A percentile compares a stretch with the other conserved stretches of the same genome.
Evolutionary conservation across 2,797 vertebrate species (phyloP).

Genomic region (Semotilus atromaculatus): DNA sequence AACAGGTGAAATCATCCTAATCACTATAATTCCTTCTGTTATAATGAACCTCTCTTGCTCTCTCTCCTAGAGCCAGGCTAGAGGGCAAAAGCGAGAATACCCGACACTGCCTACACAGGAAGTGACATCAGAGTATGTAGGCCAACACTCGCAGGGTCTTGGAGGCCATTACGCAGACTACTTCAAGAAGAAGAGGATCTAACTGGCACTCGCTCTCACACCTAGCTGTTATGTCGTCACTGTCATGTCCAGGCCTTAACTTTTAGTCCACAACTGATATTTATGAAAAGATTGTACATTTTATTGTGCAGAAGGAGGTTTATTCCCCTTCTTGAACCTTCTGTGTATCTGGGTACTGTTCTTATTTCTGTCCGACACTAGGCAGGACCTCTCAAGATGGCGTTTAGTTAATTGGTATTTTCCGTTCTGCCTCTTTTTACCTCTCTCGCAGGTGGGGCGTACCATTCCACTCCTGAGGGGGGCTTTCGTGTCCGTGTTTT

Average conservation of each 20-base stretch:
- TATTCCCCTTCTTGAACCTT: conserved; percentile 31
- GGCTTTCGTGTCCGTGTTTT: conserved; percentile 25
- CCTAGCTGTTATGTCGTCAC: conserved; percentile 65
- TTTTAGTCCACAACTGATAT: conserved; percentile 57
- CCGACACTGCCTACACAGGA: conserved; percentile 86
- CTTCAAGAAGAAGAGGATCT: conserved; percentile 95
- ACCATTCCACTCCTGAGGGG: conserved; percentile 54
- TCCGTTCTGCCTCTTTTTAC: conserved; percentile 48
- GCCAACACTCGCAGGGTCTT: conserved; percentile 84
- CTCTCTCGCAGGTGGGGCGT: conserved; percentile 57
- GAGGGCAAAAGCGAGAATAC: conserved; percentile 90
- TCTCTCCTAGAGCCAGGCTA: conserved; percentile 74
- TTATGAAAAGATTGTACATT: conserved; percentile 33
- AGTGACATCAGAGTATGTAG: conserved; percentile 78
- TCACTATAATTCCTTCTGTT: conserved; percentile 1
- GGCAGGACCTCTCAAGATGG: conserved; percentile 47
- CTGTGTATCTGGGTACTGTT: conserved; percentile 41
- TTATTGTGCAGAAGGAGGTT: conserved; percentile 27
- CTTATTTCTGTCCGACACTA: conserved; percentile 38
- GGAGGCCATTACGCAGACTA: conserved; percentile 86
- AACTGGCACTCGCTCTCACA: conserved; percentile 60
- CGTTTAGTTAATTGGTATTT: conserved; percentile 58
- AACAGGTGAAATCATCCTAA: conserved; percentile 18
- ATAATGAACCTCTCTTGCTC: not conserved
- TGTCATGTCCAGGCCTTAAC: conserved; percentile 83